Conservation (phyloP, 2,888 invertebrate genomes). For the Arge pagana region DNA sequence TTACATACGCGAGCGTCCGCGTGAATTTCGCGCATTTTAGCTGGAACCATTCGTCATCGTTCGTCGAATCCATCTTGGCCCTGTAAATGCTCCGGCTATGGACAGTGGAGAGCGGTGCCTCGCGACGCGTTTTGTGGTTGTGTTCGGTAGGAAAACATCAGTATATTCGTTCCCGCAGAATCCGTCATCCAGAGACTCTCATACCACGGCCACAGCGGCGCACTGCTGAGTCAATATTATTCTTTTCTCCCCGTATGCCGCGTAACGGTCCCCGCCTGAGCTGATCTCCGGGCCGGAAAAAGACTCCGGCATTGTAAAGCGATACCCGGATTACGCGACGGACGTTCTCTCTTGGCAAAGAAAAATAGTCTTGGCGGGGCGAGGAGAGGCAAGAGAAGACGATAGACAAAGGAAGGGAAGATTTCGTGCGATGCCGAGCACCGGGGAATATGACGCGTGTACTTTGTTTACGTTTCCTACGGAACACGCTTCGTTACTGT, state of each 20-base stretch:
- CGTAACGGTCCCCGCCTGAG: conserved; percentile 30
- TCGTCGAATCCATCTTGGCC: too few species aligned
- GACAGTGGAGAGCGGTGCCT: too few species aligned
- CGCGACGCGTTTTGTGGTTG: neutral
- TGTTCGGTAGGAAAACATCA: conserved; percentile 20
- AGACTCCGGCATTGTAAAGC: conserved; percentile 39
- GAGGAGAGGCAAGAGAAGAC: too few species aligned
- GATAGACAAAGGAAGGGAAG: conserved; percentile 4
- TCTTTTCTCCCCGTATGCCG: conserved; percentile 35
- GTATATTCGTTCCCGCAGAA: conserved; percentile 6
- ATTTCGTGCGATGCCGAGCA: conserved; percentile 12
- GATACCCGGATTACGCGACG: conserved; percentile 45
- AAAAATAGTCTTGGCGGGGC: conserved; percentile 34
- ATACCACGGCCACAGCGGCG: neutral
- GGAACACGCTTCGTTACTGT: conserved; percentile 19
- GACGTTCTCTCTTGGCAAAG: conserved; percentile 32
- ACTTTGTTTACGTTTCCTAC: conserved; percentile 22
- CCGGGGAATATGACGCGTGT: conserved; percentile 24
- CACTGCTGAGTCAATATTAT: conserved; percentile 46
- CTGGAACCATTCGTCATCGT: too few species aligned
- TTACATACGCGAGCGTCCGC: too few species aligned
- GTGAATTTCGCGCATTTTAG: too few species aligned
- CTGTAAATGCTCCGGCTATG: too few species aligned
- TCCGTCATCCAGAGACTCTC: conserved; percentile 16
- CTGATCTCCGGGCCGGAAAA: conserved; percentile 29